Evolutionary conservation across 2,797 vertebrate genomes (phyloP), one percentile per base, ranked within the genome.

Genomic region (Thaleichthys pacificus): DNA sequence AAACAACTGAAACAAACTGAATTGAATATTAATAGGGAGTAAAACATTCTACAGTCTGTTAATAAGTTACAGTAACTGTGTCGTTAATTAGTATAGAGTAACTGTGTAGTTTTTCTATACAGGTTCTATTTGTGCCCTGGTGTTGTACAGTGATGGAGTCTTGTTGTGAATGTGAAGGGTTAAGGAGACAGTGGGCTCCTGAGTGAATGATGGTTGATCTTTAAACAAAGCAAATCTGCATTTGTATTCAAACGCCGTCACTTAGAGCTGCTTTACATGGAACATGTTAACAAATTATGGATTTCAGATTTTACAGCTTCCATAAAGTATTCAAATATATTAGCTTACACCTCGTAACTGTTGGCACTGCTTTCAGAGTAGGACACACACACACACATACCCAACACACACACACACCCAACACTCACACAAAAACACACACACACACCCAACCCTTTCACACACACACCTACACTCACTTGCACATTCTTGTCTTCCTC

Each of bases 281-380:
- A 90, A 89, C 83, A 92, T 87, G 88, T 88, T 90, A 90, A 81
- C 85, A 90, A 93, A 92, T 93, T 87, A 92, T 90, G 87, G 82
- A 93, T 94, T 93, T 93, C 80, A 85, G 76, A 85, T 87, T 94
- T 94, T 94, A 94, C 85, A 82, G 89, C 92, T 81, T 87, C 88
- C 86, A 93, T 94, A 93, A 94, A 94, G 86, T 88, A 90, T 90
- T 91, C 76, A 84, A 85, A 86, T 89, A 87, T 91, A 94, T 93
- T 91, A 91, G 88, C 90, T 87, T 89, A 79, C 85, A 82, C 84
- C 87, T 85, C 87, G 78, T 91, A 91, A 89, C 90, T 85, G 91
- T 92, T 91, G 88, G 76, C 75, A 82, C 81, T 78, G 42, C 24
- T 21, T 72, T 72, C 73, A 47, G 65, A 51, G 64, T 47, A 22